Conservation (phyloP, 2,797 vertebrate genomes). For the Falco cherrug region DNA sequence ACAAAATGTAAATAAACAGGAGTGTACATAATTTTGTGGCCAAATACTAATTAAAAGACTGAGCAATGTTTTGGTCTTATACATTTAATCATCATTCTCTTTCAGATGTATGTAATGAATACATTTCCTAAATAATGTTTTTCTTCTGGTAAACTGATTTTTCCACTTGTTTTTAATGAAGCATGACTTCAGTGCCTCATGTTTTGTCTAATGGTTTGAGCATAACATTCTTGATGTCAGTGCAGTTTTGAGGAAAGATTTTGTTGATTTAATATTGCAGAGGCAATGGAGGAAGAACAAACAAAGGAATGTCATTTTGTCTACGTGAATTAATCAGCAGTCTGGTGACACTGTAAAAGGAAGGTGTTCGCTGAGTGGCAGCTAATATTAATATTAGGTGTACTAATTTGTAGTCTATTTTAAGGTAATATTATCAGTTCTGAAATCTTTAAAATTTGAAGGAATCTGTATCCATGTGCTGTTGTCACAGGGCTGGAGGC, state of each 20-base stretch:
- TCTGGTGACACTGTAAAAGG: background rate
- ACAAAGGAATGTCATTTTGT: background rate
- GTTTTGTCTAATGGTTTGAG: constrained; percentile 26
- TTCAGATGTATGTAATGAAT: background rate
- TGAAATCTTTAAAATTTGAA: background rate
- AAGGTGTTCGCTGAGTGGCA: background rate
- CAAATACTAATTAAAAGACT: constrained; percentile 41
- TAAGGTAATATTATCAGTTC: background rate
- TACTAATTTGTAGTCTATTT: background rate
- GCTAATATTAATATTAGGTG: background rate
- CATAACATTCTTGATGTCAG: constrained; percentile 2
- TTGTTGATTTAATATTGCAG: constrained; percentile 52
- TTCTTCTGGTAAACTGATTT: constrained; percentile 28
- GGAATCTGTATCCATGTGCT: background rate
- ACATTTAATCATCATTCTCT: background rate
- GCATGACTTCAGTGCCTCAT: background rate
- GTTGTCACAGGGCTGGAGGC: background rate
- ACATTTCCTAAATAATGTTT: constrained; percentile 14
- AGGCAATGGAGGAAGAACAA: constrained; percentile 1
- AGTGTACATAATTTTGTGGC: background rate
- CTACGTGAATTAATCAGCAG: background rate
- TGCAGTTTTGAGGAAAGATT: constrained; percentile 18
- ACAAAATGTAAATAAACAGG: background rate
- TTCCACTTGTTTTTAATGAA: constrained; percentile 38
- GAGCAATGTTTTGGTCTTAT: background rate